These are phyloP conservation scores for Drosophila nr. fundita DNA, from an alignment of 2,888 invertebrate genomes.

Conservation along the genomic window DNA sequence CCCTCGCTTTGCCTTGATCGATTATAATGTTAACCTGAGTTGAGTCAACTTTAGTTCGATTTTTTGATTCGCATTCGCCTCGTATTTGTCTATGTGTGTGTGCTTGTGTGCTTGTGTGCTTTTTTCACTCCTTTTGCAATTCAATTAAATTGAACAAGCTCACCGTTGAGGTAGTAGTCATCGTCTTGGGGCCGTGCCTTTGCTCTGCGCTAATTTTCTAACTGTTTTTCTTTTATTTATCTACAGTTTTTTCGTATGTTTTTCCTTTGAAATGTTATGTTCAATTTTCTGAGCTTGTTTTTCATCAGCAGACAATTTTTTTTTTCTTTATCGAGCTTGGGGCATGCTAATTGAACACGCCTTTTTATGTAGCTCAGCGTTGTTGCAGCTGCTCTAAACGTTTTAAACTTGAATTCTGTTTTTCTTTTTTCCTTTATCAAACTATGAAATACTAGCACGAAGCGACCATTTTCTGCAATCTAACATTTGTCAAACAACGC, in stretches of 20 bases:
- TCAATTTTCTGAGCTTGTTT: conserved; percentile 78
- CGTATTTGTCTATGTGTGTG: not conserved
- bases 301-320: conserved; percentile 46
- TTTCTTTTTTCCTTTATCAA: conserved; percentile 29
- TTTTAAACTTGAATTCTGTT: conserved; percentile 70
- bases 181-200: conserved; percentile 63
- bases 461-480: conserved; percentile 58
- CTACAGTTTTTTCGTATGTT: conserved; percentile 41
- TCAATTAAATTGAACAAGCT: conserved; percentile 80
- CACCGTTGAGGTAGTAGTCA: conserved; percentile 49
- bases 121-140: conserved; percentile 57
- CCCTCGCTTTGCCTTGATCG: conserved; percentile 80
- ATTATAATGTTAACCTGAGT: conserved; percentile 76
- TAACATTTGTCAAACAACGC: conserved; percentile 52
- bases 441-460: conserved; percentile 47
- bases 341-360: conserved; percentile 79
- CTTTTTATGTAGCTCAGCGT: conserved; percentile 68
- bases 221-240: conserved; percentile 62
- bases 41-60: conserved; percentile 40
- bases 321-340: conserved; percentile 45
- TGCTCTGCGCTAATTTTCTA: conserved; percentile 73
- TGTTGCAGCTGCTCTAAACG: conserved; percentile 68
- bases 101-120: not conserved
- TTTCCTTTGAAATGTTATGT: conserved; percentile 66
- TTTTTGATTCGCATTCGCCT: conserved; percentile 47